Conservation (phyloP, 2,797 vertebrate species). For the Chrosomus eos region DNA sequence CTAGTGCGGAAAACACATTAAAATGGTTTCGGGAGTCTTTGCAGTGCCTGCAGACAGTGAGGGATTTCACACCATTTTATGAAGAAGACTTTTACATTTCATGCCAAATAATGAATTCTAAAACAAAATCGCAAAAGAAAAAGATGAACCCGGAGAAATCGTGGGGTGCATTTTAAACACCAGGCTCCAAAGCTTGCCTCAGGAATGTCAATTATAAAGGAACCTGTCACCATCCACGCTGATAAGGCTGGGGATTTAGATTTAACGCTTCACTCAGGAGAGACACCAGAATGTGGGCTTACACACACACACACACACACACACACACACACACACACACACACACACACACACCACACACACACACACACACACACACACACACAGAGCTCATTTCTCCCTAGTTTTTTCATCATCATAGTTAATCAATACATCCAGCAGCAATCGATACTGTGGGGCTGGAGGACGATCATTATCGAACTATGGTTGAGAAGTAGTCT, state of each 20-base stretch:
- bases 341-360: constrained; percentile 30
- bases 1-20: constrained; percentile 67
- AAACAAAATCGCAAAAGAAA: constrained; percentile 71
- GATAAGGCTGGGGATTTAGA: constrained; percentile 66
- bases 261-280: constrained; percentile 52
- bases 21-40: constrained; percentile 74
- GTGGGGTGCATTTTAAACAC: constrained; percentile 69
- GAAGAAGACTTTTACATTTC: constrained; percentile 79
- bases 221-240: constrained; percentile 67
- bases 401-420: constrained; percentile 66
- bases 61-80: constrained; percentile 75
- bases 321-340: constrained; percentile 27
- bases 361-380: neutral
- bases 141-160: constrained; percentile 70
- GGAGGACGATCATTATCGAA: constrained; percentile 65
- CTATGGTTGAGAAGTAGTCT: constrained; percentile 63
- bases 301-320: constrained; percentile 12
- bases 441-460: constrained; percentile 67
- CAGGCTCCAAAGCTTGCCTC: constrained; percentile 50
- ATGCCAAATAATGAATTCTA: constrained; percentile 79
- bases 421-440: constrained; percentile 69
- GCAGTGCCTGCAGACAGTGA: constrained; percentile 69
- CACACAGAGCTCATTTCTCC: constrained; percentile 50
- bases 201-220: constrained; percentile 67
- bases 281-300: constrained; percentile 54